Evolutionary conservation across 1,140 invertebrate genomes (phyloP).

Genomic region (Halyomorpha halys): DNA sequence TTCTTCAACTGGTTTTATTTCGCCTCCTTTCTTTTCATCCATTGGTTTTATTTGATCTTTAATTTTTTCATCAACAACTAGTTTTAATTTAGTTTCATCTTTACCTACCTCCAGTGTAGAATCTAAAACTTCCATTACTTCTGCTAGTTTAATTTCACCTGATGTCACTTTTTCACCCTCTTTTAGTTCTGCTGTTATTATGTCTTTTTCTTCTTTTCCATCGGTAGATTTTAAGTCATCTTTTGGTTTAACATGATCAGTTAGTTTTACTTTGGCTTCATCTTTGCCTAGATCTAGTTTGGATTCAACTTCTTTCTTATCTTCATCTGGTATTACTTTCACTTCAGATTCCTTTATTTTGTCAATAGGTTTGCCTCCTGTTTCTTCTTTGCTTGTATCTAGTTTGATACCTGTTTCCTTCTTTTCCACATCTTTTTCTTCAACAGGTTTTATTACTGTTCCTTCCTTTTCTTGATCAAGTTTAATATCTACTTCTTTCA

Average conservation of each 20-base stretch:
- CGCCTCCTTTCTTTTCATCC: neutral
- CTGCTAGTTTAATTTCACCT: neutral
- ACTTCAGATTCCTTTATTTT: neutral
- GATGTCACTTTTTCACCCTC: neutral
- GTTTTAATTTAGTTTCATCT: neutral
- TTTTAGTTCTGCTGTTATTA: neutral
- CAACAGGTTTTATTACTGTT: neutral
- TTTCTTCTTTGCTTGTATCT: neutral
- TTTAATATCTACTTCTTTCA: neutral
- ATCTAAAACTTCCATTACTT: neutral
- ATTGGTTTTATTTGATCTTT: neutral
- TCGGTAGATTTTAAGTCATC: neutral
- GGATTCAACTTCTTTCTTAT: constrained; percentile 6
- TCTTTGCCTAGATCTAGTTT: neutral
- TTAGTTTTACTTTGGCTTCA: neutral
- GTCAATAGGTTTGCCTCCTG: neutral
- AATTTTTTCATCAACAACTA: neutral
- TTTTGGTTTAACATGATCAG: neutral
- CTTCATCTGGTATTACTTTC: neutral
- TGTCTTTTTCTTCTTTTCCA: neutral
- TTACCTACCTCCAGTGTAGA: no score
- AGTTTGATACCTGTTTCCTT: neutral
- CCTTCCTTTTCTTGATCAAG: neutral
- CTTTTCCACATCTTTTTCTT: neutral
- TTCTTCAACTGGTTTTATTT: constrained; percentile 2